Base-by-base conservation (phyloP, 2,797 vertebrate species). In the Neosalanx taihuensis region DNA sequence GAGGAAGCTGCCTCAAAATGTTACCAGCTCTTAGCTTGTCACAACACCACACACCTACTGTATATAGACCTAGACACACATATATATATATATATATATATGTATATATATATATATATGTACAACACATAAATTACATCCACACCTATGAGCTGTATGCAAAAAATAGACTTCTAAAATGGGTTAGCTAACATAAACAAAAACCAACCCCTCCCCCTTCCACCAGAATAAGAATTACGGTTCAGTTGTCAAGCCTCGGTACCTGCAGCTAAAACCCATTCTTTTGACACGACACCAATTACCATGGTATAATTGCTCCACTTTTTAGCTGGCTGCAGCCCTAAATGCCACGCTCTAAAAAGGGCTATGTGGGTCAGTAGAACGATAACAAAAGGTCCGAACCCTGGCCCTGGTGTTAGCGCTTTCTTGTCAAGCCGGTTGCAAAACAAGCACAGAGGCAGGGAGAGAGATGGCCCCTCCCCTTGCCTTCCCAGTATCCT, bases 351-450 rank as follows among this genome's bases (percentile, higher is more conserved):
- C 58, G 76, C 78, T 82, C 77, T 85, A 88, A 89, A 84, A 83
- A 82, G 76, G 59, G 13, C 9, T 74, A 88, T 90, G 79, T 91
- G 85, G 90, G 89, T 91, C 90, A 92, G 82, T 84, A 78, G 82
- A 79, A 85, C 76, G 31, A 80, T 82, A 83, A 89, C 86, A 88
- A 86, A 83, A 79, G 79, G 71, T 73, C 64, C 72, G 77, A 84
- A 84, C 58, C 18, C 73, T 46, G 10, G 73, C 61, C 31, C 35
- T 30, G 73, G 85, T 84, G 88, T 91, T 86, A 89, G 78, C 89
- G 86, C 80, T 75, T 85, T 88, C 82, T 86, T 83, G 78, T 79
- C 80, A 87, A 63, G 23, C 18, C 75, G 73, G 72, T 77, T 76
- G 70, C 70, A 59, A 77, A 82, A 85, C 68, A 56, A 77, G 79